Percentiles rank a stretch among this genome's conserved stretches.
These are phyloP conservation scores for Syngnathus acus DNA, from an alignment of 2,797 vertebrate species.

Conservation along the genomic window DNA sequence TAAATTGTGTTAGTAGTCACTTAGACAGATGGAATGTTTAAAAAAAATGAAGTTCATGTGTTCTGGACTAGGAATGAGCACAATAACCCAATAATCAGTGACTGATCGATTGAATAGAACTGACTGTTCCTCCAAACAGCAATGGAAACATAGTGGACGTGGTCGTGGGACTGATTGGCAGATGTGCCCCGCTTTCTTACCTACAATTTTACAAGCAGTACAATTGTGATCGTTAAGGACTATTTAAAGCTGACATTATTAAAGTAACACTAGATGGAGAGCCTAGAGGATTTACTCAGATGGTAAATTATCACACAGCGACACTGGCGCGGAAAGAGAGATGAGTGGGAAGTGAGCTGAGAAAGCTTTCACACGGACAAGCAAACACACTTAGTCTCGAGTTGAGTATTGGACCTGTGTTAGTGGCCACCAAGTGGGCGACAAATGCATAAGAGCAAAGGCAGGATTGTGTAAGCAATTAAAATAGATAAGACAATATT, in stretches of 20 bases:
- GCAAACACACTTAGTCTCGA: constrained; percentile 13
- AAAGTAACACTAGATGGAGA: neutral
- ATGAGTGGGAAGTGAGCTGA: constrained; percentile 38
- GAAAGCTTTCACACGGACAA: constrained; percentile 35
- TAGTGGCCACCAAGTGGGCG: neutral
- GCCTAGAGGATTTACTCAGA: constrained; percentile 8
- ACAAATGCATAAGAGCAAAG: neutral
- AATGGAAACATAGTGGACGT: neutral
- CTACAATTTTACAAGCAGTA: neutral
- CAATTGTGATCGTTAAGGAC: neutral
- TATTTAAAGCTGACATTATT: neutral
- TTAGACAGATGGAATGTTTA: neutral
- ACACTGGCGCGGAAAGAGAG: constrained; percentile 12
- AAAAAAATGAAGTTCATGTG: neutral
- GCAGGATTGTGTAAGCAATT: neutral
- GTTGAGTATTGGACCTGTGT: constrained; percentile 1
- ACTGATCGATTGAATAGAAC: neutral
- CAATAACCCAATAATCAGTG: neutral
- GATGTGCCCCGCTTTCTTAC: neutral
- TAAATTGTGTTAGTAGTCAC: neutral
- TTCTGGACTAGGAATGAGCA: neutral
- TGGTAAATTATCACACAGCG: constrained; percentile 11
- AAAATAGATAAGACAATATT: neutral
- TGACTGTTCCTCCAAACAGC: neutral
- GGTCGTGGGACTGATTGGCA: neutral